A percentile compares a stretch with the other conserved stretches of the same genome.
Evolutionary conservation across 2,113 vertebrate species (phyloP).

Genomic region (Phaethon lepturus): DNA sequence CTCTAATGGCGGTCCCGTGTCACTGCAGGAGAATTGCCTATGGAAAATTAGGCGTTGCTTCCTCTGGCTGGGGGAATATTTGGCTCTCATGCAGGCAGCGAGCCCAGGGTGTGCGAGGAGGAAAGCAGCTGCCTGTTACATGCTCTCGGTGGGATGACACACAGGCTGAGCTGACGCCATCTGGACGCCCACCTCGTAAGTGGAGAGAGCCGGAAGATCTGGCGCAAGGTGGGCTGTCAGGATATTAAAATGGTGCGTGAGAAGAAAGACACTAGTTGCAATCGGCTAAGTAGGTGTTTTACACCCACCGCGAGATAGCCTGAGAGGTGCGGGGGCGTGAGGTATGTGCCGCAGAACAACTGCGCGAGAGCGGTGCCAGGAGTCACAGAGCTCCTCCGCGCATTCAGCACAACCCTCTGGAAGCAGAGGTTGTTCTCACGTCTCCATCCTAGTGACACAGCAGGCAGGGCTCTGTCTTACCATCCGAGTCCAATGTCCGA

Average conservation of each 20-base stretch:
- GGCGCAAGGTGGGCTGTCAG: not conserved
- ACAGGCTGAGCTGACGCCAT: not conserved
- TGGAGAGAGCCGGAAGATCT: not conserved
- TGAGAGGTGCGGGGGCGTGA: fast-evolving
- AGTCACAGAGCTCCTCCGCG: not conserved
- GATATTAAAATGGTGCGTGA: not conserved
- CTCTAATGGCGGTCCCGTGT: too few relatives aligned
- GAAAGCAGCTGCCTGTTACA: not conserved
- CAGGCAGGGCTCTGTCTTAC: not conserved
- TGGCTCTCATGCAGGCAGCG: not conserved
- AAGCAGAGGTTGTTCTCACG: not conserved
- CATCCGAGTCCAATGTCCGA: not conserved
- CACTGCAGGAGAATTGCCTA: not conserved
- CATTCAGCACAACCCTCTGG: not conserved
- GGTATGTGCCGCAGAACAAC: not conserved
- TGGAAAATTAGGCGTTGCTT: not conserved
- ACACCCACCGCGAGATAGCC: not conserved
- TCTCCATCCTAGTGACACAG: not conserved
- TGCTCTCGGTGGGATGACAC: not conserved
- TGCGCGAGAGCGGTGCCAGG: not conserved
- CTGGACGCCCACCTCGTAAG: not conserved
- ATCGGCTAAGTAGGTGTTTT: not conserved
- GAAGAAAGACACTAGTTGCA: not conserved
- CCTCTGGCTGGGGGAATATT: not conserved
- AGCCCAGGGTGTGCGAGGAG: not conserved